Conservation (phyloP, 1,140 invertebrate genomes). For the Leguminivora glycinivorella region DNA sequence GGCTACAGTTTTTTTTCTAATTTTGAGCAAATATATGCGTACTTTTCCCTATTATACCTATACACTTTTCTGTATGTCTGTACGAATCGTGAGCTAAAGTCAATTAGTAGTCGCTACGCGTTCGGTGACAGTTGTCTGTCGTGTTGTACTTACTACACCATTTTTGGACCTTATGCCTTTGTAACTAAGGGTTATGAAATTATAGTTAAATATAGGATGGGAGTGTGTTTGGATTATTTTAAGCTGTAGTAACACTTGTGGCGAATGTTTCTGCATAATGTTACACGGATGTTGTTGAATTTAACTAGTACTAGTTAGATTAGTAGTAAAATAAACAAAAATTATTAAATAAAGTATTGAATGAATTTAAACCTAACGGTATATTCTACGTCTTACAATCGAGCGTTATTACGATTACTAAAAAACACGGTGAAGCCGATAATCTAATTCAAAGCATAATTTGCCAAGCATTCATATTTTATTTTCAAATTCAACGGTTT, state of each 20-base stretch:
- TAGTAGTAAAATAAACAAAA: too few species aligned
- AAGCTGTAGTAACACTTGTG: constrained; percentile 6
- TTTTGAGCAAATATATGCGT: too few species aligned
- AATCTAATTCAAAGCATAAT: too few species aligned
- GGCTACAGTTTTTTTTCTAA: neutral
- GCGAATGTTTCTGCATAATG: neutral
- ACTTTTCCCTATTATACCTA: too few species aligned
- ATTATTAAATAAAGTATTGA: too few species aligned
- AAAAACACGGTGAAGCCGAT: too few species aligned
- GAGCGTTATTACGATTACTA: too few species aligned
- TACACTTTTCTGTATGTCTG: neutral
- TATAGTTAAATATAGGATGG: neutral
- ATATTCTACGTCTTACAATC: too few species aligned
- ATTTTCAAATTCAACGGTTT: too few species aligned
- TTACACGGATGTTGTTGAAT: neutral
- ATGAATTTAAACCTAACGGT: too few species aligned
- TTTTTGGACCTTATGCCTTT: neutral
- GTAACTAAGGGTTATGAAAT: neutral
- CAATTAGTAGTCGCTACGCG: neutral
- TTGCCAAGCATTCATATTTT: too few species aligned
- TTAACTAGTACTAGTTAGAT: too few species aligned
- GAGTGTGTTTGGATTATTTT: constrained; percentile 1
- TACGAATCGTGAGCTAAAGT: constrained; percentile 1
- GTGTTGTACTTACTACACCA: neutral
- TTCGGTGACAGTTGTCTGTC: neutral